A percentile compares a stretch with the other conserved stretches of the same genome.
Evolutionary conservation across 2,888 invertebrate species (phyloP).

Genomic region (Anodontia alba): DNA sequence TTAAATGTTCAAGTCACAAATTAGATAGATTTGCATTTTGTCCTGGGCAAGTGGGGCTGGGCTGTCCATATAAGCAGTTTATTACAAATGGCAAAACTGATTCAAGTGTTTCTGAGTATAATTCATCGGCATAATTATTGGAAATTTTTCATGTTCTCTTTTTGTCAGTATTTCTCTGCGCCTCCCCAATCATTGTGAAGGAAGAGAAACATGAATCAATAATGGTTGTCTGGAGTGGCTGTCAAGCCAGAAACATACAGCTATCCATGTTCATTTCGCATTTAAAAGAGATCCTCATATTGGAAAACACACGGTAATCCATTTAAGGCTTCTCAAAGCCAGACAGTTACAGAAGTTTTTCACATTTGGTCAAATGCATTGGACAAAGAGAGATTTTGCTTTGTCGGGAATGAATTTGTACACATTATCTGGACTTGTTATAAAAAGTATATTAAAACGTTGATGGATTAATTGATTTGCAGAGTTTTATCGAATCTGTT

Average conservation of each 20-base stretch:
- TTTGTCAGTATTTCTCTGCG: constrained; percentile 6
- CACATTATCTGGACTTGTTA: too few species aligned
- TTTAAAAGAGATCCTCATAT: neutral
- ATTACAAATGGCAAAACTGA: too few species aligned
- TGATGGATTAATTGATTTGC: too few species aligned
- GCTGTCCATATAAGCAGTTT: too few species aligned
- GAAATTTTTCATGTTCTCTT: constrained; percentile 10
- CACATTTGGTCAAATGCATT: neutral
- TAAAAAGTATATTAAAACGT: too few species aligned
- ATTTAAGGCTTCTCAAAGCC: neutral
- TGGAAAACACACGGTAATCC: constrained; percentile 6
- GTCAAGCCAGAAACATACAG: constrained; percentile 2
- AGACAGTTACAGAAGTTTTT: neutral
- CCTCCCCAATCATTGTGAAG: neutral
- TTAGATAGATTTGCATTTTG: too few species aligned
- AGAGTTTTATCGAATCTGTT: too few species aligned
- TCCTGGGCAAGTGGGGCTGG: too few species aligned
- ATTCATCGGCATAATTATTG: constrained; percentile 12
- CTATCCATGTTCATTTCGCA: constrained; percentile 7
- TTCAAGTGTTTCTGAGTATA: too few species aligned
- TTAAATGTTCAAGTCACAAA: too few species aligned
- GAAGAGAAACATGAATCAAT: neutral
- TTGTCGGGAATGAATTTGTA: too few species aligned
- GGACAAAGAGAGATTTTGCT: constrained; percentile 1
- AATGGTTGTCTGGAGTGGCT: neutral